Evolutionary conservation across 2,888 invertebrate species (phyloP), one percentile per base, ranked within the genome.

Genomic region (Nemurella pictetii): DNA sequence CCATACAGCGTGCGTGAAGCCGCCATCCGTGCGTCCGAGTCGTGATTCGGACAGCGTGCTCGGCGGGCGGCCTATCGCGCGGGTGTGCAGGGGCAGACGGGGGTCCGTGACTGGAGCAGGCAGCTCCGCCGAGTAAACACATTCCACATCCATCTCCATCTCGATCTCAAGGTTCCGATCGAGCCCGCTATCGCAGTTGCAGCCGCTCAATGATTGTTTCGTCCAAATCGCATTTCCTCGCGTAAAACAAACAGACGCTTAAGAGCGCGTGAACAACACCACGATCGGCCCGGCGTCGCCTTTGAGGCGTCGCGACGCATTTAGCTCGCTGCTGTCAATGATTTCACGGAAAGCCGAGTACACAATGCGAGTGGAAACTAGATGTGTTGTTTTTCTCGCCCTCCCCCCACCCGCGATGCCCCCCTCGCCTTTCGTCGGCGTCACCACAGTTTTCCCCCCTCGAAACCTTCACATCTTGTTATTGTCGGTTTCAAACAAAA

Each of bases 221-320:
- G 20, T 55, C 20, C 55, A 55, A 55, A 55, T 55, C 55, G 55
- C 55, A 55, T 55, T 55, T 55, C 55, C 55, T 55, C 9, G 55
- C 9, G 20, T 55, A 55, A 55, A 20, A 12, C 55, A 55, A 55
- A 55, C 55, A 55, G 20, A 55, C 55, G 9, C 55, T 55, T 55
- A 55, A 55, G 15, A 55, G 35, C 28, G 30, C 78, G 78, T 78
- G 78, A 78, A 78, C 2, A 78, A 78, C 78, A 27, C n/a, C 28
- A 78, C 78, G 78, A 27, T 78, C 55, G 55, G 55, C 9, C 20
- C 20, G 55, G 55, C 55, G 78, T 29, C 30, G 75, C 27, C 28
- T 75, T 28, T 12, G n/a, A 29, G 78, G 78, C 78, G 78, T 30
- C 30, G 78, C 78, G 78, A 78, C 78, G 78, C 78, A 30, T 28